Evolutionary conservation across 2,797 vertebrate genomes (phyloP).

Genomic region (Danio jaintianensis): DNA sequence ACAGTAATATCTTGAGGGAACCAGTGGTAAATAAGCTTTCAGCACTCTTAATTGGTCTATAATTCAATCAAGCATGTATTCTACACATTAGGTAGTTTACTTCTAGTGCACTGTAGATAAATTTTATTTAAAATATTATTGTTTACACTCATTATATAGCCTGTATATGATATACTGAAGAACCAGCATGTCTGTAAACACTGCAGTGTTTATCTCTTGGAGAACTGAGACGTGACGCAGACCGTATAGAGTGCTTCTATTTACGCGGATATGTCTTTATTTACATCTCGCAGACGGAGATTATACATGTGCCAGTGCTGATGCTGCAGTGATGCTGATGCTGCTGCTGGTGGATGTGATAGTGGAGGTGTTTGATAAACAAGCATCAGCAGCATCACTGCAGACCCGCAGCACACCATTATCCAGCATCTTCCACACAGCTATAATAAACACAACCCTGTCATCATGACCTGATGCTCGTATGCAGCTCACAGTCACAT

Average conservation of each 20-base stretch:
- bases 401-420: conserved; percentile 54
- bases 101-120: too few species aligned
- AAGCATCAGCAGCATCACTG: conserved; percentile 50
- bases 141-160: too few species aligned
- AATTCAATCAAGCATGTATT: too few species aligned
- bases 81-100: too few species aligned
- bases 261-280: background rate
- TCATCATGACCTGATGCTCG: background rate
- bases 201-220: background rate
- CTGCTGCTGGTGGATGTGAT: conserved; percentile 63
- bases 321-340: conserved; percentile 66
- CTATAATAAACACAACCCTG: background rate
- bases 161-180: background rate
- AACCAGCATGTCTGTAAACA: background rate
- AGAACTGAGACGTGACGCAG: conserved; percentile 45
- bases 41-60: too few species aligned
- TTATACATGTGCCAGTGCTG: conserved; percentile 13
- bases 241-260: background rate
- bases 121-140: too few species aligned
- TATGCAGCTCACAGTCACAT: background rate
- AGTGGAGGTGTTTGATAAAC: conserved; percentile 62
- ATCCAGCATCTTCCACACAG: conserved; percentile 16
- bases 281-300: background rate
- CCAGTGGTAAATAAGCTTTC: too few species aligned
- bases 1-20: too few species aligned